Base-by-base conservation (phyloP, 2,113 vertebrate genomes). In the Coturnix japonica region DNA sequence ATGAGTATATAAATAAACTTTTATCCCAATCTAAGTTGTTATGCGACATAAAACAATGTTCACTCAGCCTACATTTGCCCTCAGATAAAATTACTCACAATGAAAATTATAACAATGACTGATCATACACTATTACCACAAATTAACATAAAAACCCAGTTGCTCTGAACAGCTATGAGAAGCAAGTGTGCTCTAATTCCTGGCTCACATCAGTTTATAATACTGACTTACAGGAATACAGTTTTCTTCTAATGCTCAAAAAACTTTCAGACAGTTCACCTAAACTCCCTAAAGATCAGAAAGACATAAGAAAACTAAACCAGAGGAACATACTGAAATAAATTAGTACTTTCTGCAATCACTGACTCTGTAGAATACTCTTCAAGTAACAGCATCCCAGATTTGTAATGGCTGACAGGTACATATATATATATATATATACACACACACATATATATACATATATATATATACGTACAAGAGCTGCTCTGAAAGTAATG, bases 81-180 rank as follows among this genome's bases (percentile, higher is more conserved):
- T 73, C 77, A 70, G 67, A 82, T 56, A 79, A 91, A 90, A 93
- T 70, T 89, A 82, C 33, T 81, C 78, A 90, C 44, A 70, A 33
- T 80, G 41, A 63, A 95, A 94, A 95, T 89, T 72, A 83, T 56
- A 96, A 88, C 85, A 66, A 86, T 75, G 73, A 88, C 73, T 85
- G 88, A 93, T 85, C 78, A 87, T 46, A 75, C 12, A 18, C 63
- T 70, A 73, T 86, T 89, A 91, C 59, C 49, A 78, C 59, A 89
- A 91, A 84, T 84, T 65, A 86, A 87, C 44, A 64, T 81, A 89
- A 92, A 93, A 92, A 85, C 47, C 53, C 54, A 91, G 56, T 86
- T 70, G 88, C 53, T 30, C 49, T 37, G 66, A 94, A 94, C 26
- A 95, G 77, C 77, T 78, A 76, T 49, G 63, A 86, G 94, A 20